A percentile compares a stretch with the other conserved stretches of the same genome.
These are phyloP conservation scores for Platyscapa corneri DNA, from an alignment of 1,140 invertebrate genomes.

Conservation along the genomic window DNA sequence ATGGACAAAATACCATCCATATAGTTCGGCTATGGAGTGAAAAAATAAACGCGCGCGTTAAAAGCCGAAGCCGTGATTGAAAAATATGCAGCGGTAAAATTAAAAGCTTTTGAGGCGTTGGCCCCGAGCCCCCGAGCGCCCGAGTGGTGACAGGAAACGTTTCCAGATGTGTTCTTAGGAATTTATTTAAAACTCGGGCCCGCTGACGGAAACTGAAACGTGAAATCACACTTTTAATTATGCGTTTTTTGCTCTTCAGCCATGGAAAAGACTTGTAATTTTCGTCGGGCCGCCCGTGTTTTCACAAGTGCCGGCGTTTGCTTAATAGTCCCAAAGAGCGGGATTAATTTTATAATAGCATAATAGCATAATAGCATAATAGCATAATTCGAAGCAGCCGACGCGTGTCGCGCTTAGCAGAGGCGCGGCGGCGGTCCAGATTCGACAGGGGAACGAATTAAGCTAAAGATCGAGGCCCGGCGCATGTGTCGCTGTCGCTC, in stretches of 20 bases:
- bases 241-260: not conserved
- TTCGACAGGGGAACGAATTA: too few species aligned
- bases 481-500: too few species aligned
- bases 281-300: not conserved
- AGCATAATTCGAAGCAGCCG: too few species aligned
- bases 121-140: too few species aligned
- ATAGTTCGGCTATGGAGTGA: not conserved
- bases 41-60: slow-evolving; percentile 3
- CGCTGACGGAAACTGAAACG: not conserved
- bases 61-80: not conserved
- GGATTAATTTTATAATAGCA: too few species aligned
- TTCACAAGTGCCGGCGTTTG: not conserved
- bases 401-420: too few species aligned
- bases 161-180: slow-evolving; percentile 7
- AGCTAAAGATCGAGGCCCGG: too few species aligned
- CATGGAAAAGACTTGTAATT: not conserved
- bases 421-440: too few species aligned
- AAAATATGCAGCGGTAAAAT: slow-evolving; percentile 4
- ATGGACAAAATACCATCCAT: not conserved
- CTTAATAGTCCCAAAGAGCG: too few species aligned
- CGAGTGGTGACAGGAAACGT: slow-evolving; percentile 1
- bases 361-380: too few species aligned
- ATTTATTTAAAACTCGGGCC: not conserved
- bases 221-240: not conserved
- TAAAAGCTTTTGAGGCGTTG: not conserved